Base-by-base conservation (phyloP, 2,888 invertebrate genomes). In the Eudemis profundana region DNA sequence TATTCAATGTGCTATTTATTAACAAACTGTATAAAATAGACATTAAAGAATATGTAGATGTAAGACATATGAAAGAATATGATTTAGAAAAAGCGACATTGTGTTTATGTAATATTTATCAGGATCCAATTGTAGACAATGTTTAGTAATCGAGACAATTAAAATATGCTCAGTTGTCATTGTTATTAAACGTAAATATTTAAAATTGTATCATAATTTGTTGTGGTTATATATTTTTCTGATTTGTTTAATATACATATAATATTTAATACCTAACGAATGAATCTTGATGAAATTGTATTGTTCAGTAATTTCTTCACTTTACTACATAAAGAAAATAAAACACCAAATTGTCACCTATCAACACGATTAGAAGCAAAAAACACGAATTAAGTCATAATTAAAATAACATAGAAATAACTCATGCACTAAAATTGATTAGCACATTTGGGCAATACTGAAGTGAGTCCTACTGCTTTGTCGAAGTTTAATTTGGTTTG, bases 371-470 rank as follows among this genome's bases (percentile, higher is more conserved):
- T 63, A 64, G 64, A 33, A 19, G 44, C 36, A 44, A 64, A 50
- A 59, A 47, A 57, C 46, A 50, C 57, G 23, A 54, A 17, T 54
- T 50, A 17, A 38, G 4, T 59, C 42, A 33, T 59, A 50, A 51
- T 36, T 56, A 5, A 57, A 57, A 44, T 56, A 36, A 46, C 10
- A 57, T 33, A 50, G 15, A 21, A 23, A 44, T 56, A 56, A 46
- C 21, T 21, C 19, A 50, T 17, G 57, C 57, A 59, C 57, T 12
- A 23, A 64, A 36, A 23, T 46, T 50, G 36, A 51, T 14, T 46
- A 64, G 64, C 64, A 64, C 64, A 19, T 63, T 38, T 46, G 46
- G 33, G 49, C 29, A 17, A 27, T 47, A 29, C 44, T 56, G 50
- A 27, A 51, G 46, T 64, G 17, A 54, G 36, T 56, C 14, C 17